Evolutionary conservation across 1,140 invertebrate species (phyloP).

Genomic region (Rhopalosiphum maidis): DNA sequence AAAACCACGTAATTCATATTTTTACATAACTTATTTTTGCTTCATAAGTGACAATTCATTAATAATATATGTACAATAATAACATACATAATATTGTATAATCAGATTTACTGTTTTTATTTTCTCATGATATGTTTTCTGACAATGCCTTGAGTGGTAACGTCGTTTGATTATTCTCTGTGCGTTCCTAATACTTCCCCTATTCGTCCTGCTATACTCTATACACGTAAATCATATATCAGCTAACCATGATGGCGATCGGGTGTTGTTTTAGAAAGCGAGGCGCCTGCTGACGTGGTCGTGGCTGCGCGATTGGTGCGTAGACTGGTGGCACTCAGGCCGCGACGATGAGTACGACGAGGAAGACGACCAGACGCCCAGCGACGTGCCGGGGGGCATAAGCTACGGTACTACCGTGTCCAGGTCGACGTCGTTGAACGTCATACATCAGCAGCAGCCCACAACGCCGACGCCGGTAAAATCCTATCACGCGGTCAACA

Average conservation of each 20-base stretch:
- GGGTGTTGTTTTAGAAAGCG: conserved; percentile 61
- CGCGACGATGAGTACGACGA: conserved; percentile 80
- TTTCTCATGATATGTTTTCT: neutral
- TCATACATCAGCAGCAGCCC: conserved; percentile 76
- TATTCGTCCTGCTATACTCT: no score
- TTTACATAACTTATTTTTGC: neutral
- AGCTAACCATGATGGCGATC: neutral
- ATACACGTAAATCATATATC: neutral
- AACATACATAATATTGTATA: no score
- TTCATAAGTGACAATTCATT: neutral
- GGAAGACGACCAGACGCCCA: conserved; percentile 71
- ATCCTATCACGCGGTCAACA: conserved; percentile 65
- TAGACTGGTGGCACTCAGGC: conserved; percentile 86
- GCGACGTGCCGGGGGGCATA: conserved; percentile 78
- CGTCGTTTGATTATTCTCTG: neutral
- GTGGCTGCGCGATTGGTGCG: conserved; percentile 77
- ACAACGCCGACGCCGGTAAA: conserved; percentile 65
- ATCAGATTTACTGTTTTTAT: neutral
- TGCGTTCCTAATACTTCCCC: neutral
- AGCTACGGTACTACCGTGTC: conserved; percentile 84
- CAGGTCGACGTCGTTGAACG: conserved; percentile 81
- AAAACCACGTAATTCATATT: neutral
- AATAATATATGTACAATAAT: neutral
- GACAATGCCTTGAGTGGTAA: neutral
- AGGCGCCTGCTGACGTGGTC: conserved; percentile 66